phyloP scores from a whole-genome alignment of 2,888 invertebrate genomes.

The Drosophila diplacantha region DNA sequence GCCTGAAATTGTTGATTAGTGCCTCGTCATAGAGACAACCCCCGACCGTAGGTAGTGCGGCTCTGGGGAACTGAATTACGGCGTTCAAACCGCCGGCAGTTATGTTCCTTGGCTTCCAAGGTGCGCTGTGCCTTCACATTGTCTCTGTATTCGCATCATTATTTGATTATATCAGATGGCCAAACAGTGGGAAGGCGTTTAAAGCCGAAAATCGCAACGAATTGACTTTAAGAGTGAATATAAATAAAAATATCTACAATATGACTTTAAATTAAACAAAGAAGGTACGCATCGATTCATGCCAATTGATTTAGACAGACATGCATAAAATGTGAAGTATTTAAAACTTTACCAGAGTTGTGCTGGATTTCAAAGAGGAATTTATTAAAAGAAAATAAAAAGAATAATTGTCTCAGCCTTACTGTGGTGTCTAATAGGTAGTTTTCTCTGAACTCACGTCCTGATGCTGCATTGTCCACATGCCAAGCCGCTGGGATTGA shows the following conservation, averaged over 20 bases:
- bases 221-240: not conserved
- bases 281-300: not conserved
- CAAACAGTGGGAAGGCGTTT: slow-evolving; percentile 3
- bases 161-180: slow-evolving; percentile 47
- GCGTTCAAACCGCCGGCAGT: slow-evolving; percentile 43
- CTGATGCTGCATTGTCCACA: slow-evolving; percentile 20
- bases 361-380: not conserved
- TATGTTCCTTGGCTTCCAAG: slow-evolving; percentile 16
- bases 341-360: slow-evolving; percentile 2
- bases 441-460: slow-evolving; percentile 36
- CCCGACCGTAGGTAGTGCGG: slow-evolving; percentile 17
- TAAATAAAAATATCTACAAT: not conserved
- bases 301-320: slow-evolving; percentile 1
- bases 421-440: slow-evolving; percentile 13
- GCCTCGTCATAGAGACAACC: slow-evolving; percentile 55
- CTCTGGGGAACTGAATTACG: slow-evolving; percentile 64
- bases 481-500: slow-evolving; percentile 12
- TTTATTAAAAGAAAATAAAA: not conserved
- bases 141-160: slow-evolving; percentile 28
- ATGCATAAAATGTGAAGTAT: slow-evolving; percentile 6
- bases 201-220: not conserved
- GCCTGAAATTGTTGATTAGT: slow-evolving; percentile 68
- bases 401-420: slow-evolving; percentile 8
- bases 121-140: slow-evolving; percentile 19
- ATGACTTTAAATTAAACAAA: not conserved